Evolutionary conservation across 2,797 vertebrate genomes (phyloP), one percentile per base, ranked within the genome.

Genomic region (Xiphophorus birchmanni): DNA sequence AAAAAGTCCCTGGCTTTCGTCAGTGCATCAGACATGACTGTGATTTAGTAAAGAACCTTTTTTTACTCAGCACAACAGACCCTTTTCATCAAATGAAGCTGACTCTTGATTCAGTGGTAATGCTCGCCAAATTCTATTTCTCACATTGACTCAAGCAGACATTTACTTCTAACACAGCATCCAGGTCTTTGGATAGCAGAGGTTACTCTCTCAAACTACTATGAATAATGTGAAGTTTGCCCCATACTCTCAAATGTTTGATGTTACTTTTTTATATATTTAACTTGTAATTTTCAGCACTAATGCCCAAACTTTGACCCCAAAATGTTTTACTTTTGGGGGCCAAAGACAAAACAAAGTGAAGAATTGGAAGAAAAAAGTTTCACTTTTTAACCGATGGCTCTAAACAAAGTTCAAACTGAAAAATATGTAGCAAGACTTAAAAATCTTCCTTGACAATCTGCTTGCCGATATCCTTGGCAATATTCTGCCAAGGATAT

Each of bases 81-180:
- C 52, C 26, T 50, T 77, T 65, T 75, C 65, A 69, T 74, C n/a
- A 37, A 2, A 44, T 79, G 18, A 54, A n/a, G 56, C 32, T n/a
- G 77, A 75, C 73, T 75, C 37, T 71, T 54, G 50, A 84, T 80
- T 84, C 18, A 71, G 56, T 63, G 65, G 45, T 67, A 56, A 32
- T 35, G 9, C 63, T 65, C 23, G 69, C 69, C 69, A 75, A 78
- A 73, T 79, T 74, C 63, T 79, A 69, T 73, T 45, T 29, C 80
- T 76, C 69, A 74, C 47, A 76, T 69, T 32, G 42, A 56, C 21
- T 40, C 71, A 82, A 60, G 48, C 71, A 44, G 15, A 37, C 45
- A 17, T 50, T 67, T 73, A 58, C 47, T 58, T 29, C 65, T 77
- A 37, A 74, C 58, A 79, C 42, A 48, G 58, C 47, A 76, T 42